Evolutionary conservation across 2,113 vertebrate species (phyloP).

Genomic region (Oncorhynchus masou): DNA sequence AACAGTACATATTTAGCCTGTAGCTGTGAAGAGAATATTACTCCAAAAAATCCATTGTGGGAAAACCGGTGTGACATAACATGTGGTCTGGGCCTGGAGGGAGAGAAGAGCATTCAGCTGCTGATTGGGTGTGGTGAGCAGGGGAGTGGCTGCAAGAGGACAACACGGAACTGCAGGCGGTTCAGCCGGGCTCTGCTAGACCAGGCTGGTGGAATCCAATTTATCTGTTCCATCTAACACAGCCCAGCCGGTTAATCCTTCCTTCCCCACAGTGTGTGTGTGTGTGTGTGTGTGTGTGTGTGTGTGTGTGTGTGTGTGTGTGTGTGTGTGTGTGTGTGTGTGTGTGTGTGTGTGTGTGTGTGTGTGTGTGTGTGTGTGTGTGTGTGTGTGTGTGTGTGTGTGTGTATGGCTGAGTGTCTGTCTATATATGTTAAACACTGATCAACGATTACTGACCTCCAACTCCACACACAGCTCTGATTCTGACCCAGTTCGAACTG

Average conservation of each 20-base stretch:
- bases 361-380: neutral
- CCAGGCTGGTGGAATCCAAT: constrained; percentile 14
- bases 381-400: neutral
- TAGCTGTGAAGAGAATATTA: neutral
- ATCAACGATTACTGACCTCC: constrained; percentile 52
- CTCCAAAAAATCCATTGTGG: constrained; percentile 7
- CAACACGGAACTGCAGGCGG: constrained; percentile 26
- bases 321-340: constrained; percentile 14
- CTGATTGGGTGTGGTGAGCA: neutral
- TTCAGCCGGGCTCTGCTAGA: constrained; percentile 10
- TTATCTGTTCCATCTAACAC: constrained; percentile 20
- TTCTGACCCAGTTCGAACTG: constrained; percentile 36
- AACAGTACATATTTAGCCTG: neutral
- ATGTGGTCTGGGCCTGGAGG: neutral
- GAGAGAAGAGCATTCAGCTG: neutral
- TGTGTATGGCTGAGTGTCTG: constrained; percentile 29
- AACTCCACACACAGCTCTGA: constrained; percentile 15
- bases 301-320: neutral
- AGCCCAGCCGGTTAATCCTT: constrained; percentile 56
- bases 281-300: neutral
- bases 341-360: neutral
- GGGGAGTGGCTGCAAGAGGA: constrained; percentile 5
- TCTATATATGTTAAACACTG: constrained; percentile 31
- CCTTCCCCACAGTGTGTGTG: neutral
- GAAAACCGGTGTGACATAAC: constrained; percentile 34